Evolutionary conservation across 2,113 vertebrate species (phyloP).

Genomic region (Gallinago jamesoni): DNA sequence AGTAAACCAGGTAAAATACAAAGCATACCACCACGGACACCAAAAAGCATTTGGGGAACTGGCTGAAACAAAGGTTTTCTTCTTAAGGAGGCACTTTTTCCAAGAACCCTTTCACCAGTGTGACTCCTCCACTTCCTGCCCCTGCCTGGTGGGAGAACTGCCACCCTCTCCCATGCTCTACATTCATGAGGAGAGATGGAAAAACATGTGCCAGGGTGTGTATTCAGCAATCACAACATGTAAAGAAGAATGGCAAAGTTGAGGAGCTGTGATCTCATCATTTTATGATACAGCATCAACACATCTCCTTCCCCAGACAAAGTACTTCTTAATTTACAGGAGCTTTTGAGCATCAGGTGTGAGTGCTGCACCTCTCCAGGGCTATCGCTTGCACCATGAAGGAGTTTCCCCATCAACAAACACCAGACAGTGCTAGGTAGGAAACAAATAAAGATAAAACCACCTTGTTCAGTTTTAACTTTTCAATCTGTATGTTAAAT

Average conservation of each 20-base stretch:
- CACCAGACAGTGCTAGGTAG: background rate
- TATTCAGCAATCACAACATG: background rate
- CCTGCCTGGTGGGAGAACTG: background rate
- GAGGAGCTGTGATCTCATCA: background rate
- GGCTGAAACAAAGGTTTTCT: background rate
- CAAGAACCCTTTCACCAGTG: background rate
- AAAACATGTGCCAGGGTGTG: rapidly evolving
- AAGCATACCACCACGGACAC: background rate
- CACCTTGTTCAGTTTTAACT: background rate
- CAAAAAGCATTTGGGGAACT: background rate
- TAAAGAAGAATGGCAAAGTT: background rate
- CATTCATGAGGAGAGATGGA: background rate
- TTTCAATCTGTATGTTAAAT: background rate
- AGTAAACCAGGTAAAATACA: background rate
- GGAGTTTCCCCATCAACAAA: background rate
- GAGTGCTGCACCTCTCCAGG: background rate
- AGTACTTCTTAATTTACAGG: background rate
- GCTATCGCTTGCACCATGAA: rapidly evolving
- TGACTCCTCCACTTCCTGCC: background rate
- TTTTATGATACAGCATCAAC: background rate
- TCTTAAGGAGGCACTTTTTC: background rate
- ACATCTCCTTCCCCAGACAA: background rate
- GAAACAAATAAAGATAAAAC: background rate
- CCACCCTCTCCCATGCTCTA: background rate
- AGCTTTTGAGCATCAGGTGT: background rate